phyloP scores from a whole-genome alignment of 2,888 invertebrate species.

The Plusia festucae region DNA sequence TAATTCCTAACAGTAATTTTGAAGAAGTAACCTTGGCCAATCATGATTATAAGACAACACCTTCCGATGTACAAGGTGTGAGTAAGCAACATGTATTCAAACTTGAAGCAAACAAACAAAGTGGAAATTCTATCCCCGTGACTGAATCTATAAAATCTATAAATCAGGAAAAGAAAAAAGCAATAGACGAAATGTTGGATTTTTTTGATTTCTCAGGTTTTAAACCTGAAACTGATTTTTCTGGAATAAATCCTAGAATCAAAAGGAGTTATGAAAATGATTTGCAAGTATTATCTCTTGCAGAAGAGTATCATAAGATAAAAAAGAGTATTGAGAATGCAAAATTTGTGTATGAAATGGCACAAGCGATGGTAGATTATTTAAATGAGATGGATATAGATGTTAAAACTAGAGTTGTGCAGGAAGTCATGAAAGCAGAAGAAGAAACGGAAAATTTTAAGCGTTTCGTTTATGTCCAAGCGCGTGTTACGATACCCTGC shows the following conservation, averaged over 20 bases:
- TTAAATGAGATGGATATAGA: constrained; percentile 76
- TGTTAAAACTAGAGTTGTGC: constrained; percentile 70
- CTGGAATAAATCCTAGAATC: constrained; percentile 58
- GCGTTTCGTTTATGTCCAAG: constrained; percentile 76
- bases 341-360: constrained; percentile 71
- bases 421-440: constrained; percentile 74
- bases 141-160: constrained; percentile 53
- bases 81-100: constrained; percentile 60
- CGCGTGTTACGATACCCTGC: constrained; percentile 72
- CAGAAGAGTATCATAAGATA: constrained; percentile 71
- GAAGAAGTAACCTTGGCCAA: constrained; percentile 30
- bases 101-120: constrained; percentile 58
- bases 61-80: constrained; percentile 37
- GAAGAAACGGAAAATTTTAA: constrained; percentile 74
- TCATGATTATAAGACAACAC: constrained; percentile 32
- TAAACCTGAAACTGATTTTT: constrained; percentile 54
- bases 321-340: constrained; percentile 74
- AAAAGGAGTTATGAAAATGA: constrained; percentile 77
- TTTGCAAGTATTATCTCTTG: constrained; percentile 68
- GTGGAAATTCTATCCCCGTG: constrained; percentile 53
- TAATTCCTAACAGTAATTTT: constrained; percentile 71
- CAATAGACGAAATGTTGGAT: constrained; percentile 81
- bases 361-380: constrained; percentile 74
- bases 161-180: constrained; percentile 78
- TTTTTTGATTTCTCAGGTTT: constrained; percentile 79